Evolutionary conservation across 2,113 vertebrate species (phyloP).

Genomic region (Chascanopsetta lugubris): DNA sequence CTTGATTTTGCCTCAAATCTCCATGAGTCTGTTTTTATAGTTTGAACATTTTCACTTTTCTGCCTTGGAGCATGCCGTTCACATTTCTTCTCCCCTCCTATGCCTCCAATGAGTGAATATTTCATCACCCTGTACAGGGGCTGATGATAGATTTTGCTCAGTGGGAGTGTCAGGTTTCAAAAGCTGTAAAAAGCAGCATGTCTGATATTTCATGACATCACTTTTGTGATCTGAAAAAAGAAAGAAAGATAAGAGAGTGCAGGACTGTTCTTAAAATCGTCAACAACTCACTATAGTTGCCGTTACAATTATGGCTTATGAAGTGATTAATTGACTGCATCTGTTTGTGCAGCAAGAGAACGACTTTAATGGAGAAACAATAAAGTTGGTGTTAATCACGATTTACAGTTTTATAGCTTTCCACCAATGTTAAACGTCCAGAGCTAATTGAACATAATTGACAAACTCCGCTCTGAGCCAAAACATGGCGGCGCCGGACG

Average conservation of each 20-base stretch:
- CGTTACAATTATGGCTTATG: background rate
- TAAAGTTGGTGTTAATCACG: constrained; percentile 14
- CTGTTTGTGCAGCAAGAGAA: constrained; percentile 1
- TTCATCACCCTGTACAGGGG: constrained; percentile 21
- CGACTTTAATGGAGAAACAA: constrained; percentile 28
- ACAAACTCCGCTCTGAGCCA: constrained; percentile 13
- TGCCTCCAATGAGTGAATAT: constrained; percentile 46
- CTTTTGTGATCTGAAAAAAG: constrained; percentile 11
- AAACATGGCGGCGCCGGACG: constrained; percentile 2
- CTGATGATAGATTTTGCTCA: constrained; percentile 20
- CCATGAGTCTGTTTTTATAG: background rate
- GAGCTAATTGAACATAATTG: constrained; percentile 16
- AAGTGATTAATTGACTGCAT: constrained; percentile 27
- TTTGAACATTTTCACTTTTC: background rate
- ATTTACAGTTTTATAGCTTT: constrained; percentile 30
- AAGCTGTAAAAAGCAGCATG: constrained; percentile 12
- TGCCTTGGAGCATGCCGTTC: background rate
- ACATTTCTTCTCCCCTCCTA: constrained; percentile 18
- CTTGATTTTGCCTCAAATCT: background rate
- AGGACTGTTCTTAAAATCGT: background rate
- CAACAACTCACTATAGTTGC: background rate
- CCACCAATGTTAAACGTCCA: constrained; percentile 19
- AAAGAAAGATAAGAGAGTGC: too few species aligned
- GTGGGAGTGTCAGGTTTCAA: constrained; percentile 15
- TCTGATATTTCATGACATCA: constrained; percentile 7